These are phyloP conservation scores for Enteromius afrohamiltoni DNA, from an alignment of 2,797 vertebrate genomes.

Conservation along the genomic window DNA sequence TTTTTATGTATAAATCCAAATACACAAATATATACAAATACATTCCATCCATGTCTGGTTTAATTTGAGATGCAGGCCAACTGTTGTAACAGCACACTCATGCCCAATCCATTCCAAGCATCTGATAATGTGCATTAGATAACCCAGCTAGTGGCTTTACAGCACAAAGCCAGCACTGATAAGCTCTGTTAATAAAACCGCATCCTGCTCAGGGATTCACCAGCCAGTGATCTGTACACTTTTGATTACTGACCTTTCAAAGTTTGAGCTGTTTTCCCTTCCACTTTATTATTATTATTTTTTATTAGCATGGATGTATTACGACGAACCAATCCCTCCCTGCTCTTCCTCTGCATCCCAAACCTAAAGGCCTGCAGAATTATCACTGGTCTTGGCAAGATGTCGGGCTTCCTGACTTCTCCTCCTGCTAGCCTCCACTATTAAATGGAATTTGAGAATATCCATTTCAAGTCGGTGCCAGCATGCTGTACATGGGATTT, in stretches of 20 bases:
- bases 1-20: not conserved
- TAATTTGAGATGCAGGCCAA: slow-evolving; percentile 12
- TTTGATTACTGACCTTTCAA: slow-evolving; percentile 56
- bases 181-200: slow-evolving; percentile 60
- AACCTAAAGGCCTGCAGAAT: slow-evolving; percentile 21
- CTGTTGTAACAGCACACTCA: not conserved
- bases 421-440: slow-evolving; percentile 30
- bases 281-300: slow-evolving; percentile 25
- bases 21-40: too few relatives aligned
- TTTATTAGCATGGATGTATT: slow-evolving; percentile 28
- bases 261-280: slow-evolving; percentile 27
- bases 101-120: slow-evolving; percentile 51
- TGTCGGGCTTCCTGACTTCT: slow-evolving; percentile 39
- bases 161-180: slow-evolving; percentile 53
- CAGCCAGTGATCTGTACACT: slow-evolving; percentile 25
- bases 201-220: slow-evolving; percentile 32
- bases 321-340: not conserved
- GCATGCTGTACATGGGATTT: not conserved
- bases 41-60: slow-evolving; percentile 25
- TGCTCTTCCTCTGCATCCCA: not conserved
- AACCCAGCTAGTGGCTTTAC: slow-evolving; percentile 41
- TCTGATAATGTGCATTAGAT: slow-evolving; percentile 53
- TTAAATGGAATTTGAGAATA: slow-evolving; percentile 28
- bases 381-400: slow-evolving; percentile 23
- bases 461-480: slow-evolving; percentile 8